Conservation (phyloP, 2,797 vertebrate genomes). For the Epinephelus coioides region DNA sequence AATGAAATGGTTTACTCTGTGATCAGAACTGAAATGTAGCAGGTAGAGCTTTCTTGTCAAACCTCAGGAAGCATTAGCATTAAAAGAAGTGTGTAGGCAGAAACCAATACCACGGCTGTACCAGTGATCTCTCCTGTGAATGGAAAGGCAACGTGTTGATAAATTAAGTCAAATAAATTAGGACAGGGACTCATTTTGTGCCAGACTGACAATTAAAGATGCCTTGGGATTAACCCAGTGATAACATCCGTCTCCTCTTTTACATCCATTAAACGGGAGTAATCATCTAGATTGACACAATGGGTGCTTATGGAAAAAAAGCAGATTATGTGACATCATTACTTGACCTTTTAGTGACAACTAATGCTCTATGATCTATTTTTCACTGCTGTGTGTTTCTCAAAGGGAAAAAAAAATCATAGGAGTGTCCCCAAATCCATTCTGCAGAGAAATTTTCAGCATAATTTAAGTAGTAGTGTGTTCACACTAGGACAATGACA, state of each 20-base stretch:
- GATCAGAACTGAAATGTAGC: constrained; percentile 48
- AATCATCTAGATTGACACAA: constrained; percentile 82
- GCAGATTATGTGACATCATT: constrained; percentile 32
- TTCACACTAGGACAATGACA: background rate
- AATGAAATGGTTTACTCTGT: constrained; percentile 35
- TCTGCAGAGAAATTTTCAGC: background rate
- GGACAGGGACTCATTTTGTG: constrained; percentile 76
- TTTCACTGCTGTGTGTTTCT: background rate
- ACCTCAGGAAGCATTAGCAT: constrained; percentile 38
- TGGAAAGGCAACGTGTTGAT: constrained; percentile 59
- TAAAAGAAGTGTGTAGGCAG: constrained; percentile 48
- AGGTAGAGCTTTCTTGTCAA: constrained; percentile 23
- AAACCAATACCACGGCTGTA: constrained; percentile 21
- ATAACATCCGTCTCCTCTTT: constrained; percentile 65
- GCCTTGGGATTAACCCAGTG: constrained; percentile 71
- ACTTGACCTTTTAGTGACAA: constrained; percentile 9
- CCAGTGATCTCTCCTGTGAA: constrained; percentile 37
- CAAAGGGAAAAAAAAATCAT: background rate
- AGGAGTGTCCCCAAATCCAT: background rate
- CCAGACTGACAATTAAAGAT: constrained; percentile 74
- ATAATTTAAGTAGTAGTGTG: background rate
- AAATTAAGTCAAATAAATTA: constrained; percentile 75
- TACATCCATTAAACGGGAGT: constrained; percentile 71
- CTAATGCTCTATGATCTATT: constrained; percentile 18
- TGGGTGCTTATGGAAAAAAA: constrained; percentile 66